Evolutionary conservation across 2,797 vertebrate species (phyloP), one percentile per base, ranked within the genome.

Genomic region (Alosa sapidissima): DNA sequence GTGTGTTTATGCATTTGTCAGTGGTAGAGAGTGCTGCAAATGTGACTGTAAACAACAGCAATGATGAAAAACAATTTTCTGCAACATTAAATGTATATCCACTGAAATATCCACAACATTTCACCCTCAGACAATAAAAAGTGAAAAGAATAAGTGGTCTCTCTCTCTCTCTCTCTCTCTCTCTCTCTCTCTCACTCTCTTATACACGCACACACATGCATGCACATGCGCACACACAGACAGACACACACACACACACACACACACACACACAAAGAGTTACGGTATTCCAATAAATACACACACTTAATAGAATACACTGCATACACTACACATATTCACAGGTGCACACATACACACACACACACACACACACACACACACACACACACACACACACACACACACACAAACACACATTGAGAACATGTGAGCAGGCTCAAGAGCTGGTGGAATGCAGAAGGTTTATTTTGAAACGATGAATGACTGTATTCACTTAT

Each of bases 381-480:
- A 28, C n/a, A 10, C 68, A 75, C 68, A 45, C 36, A 75, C 33
- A 75, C 33, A 5, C 14, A 16, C 11, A 41, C 68, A 24, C 68
- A 41, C 33, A 75, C 68, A 41, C 7, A 2, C 36, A 19, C 16
- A 85, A 13, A 58, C 47, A 84, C 82, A 83, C 68, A 41, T 36
- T 75, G 65, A 24, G 21, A 54, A 54, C 65, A 82, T 82, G 86
- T 84, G 81, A 86, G 82, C 60, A 55, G 33, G 28, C 58, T 49
- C 55, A 58, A 60, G 65, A 52, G 65, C 81, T 24, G 65, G 48
- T 33, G 47, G 81, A 85, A 54, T 52, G 33, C 33, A 85, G 84
- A 81, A 65, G 78, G 55, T 85, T 83, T 85, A 85, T 85, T 85
- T 68, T 68, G 52, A 72, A 52, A 85, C 82, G 84, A 85, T 82